Base-by-base conservation (phyloP, 1,140 invertebrate genomes). In the Scaptomyza hsui region DNA sequence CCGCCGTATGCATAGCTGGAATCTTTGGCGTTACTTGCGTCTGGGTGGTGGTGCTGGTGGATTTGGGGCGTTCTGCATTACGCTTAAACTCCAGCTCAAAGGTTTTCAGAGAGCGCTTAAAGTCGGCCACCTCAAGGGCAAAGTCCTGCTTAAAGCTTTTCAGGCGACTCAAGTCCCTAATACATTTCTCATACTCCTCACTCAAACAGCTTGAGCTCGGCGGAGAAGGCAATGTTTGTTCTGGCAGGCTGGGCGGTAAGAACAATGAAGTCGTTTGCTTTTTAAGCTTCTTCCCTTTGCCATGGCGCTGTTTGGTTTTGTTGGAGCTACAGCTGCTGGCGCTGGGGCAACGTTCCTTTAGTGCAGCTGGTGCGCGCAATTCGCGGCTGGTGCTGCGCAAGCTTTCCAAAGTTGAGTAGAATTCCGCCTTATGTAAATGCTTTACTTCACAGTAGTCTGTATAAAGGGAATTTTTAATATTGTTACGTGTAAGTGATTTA, bases 381-480 rank as follows among this genome's bases (percentile, higher is more conserved):
- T 91, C 73, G 15, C 80, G 69, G 19, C 86, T 91, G 12, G 88
- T 91, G 32, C 68, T 75, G 1, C 86, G 78, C n/a, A 91, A 72
- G 15, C 52, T 81, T 47, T 90, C 77, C 47, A 91, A 51, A 0
- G 85, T 86, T 3, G 83, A 81, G 48, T 91, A 90, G 26, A 91
- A 91, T 52, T 91, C 90, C 1, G 72, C 67, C 15, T 89, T 79
- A 4, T 85, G 83, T 48, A 91, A 68, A 69, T 91, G 90, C 44
- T 90, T 91, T 0, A 91, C 86, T 48, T 91, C 90, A 21, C 78
- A 73, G 56, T 91, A 91, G 65, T 91, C 90, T 91, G n/a, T n/a
- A n/a, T n/a, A n/a, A n/a, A n/a, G n/a, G n/a, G n/a, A n/a, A 7
- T 21, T 4, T 26, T 1, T 26, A 4, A 26, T 5, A 26, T 26